phyloP scores from a whole-genome alignment of 1,140 invertebrate species.

The Drosophila arizonae region DNA sequence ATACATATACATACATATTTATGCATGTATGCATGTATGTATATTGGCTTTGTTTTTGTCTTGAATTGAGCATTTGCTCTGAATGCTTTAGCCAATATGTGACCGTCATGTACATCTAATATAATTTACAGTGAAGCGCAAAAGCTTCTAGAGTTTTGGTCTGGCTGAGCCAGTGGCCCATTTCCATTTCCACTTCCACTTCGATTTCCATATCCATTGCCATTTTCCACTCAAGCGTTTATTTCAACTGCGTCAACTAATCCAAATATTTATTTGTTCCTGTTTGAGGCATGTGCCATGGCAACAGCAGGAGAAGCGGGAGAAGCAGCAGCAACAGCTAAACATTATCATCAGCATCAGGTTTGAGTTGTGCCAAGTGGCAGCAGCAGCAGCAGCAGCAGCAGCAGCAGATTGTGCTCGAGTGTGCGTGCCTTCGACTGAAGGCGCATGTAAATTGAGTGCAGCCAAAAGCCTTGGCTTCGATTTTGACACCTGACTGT shows the following conservation, averaged over 20 bases:
- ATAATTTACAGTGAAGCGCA: background rate
- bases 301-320: conserved; percentile 11
- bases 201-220: background rate
- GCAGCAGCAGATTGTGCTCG: background rate
- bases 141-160: background rate
- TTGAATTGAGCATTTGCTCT: too few species aligned
- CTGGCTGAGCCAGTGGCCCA: background rate
- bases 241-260: conserved; percentile 19
- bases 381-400: conserved; percentile 12
- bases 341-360: conserved; percentile 31
- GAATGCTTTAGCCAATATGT: too few species aligned
- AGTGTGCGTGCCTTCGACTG: conserved; percentile 26
- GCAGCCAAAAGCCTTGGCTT: conserved; percentile 43
- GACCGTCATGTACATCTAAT: background rate
- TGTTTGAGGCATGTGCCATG: conserved; percentile 8
- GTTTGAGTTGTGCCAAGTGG: conserved; percentile 27
- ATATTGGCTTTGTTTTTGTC: too few species aligned
- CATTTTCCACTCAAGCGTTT: background rate
- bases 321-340: background rate
- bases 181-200: conserved; percentile 13
- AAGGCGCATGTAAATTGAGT: conserved; percentile 40
- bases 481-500: conserved; percentile 46
- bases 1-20: too few species aligned
- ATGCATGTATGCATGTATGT: too few species aligned
- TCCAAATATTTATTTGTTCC: conserved; percentile 15